phyloP scores from a whole-genome alignment of 2,888 invertebrate species.

The Timema cristinae region DNA sequence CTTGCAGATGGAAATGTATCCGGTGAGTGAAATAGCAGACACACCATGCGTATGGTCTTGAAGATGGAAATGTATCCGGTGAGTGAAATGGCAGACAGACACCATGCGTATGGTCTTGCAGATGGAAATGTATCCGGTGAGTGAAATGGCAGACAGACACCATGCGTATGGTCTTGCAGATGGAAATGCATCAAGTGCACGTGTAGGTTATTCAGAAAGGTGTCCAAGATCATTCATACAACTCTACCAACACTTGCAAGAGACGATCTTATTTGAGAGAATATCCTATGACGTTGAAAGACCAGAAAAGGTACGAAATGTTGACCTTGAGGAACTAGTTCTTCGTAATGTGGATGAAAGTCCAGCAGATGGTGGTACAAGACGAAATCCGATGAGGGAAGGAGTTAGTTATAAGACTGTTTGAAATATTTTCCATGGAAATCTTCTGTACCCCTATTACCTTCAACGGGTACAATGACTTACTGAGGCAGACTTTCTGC shows the following conservation, averaged over 20 bases:
- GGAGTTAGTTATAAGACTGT: not conserved
- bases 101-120: too few species aligned
- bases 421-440: not conserved
- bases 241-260: conserved; percentile 13
- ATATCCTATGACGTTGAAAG: not conserved
- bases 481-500: not conserved
- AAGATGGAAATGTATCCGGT: too few species aligned
- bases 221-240: conserved; percentile 6
- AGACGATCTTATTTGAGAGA: not conserved
- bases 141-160: too few species aligned
- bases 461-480: not conserved
- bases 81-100: too few species aligned
- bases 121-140: too few species aligned
- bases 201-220: conserved; percentile 4
- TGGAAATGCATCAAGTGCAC: not conserved
- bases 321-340: conserved; percentile 12
- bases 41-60: too few species aligned
- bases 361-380: not conserved
- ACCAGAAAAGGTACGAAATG: conserved; percentile 6
- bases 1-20: too few species aligned
- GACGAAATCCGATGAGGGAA: conserved; percentile 9
- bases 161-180: not conserved
- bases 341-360: conserved; percentile 9
- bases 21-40: too few species aligned
- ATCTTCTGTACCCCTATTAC: conserved; percentile 4